Base-by-base conservation (phyloP, 2,113 vertebrate species). In the Heteronetta atricapilla region DNA sequence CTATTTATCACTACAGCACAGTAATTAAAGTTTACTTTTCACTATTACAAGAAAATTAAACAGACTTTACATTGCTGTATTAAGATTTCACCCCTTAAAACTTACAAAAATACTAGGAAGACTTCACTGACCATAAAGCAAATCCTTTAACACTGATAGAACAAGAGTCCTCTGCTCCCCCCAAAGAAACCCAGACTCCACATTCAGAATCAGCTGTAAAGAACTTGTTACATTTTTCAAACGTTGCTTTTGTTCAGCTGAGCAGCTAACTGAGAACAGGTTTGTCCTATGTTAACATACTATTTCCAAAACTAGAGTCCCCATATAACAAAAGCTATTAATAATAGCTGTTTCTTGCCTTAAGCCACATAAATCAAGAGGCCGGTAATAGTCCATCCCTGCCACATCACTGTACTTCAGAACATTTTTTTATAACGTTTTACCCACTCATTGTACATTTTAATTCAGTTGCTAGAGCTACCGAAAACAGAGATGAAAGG, bases 11-110 rank as follows among this genome's bases (percentile, higher is more conserved):
- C 50, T 86, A 82, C 59, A 90, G 59, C 88, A 86, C 63, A 74
- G 56, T 77, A 92, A 68, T 63, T 82, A 94, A 76, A 83, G 59
- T 31, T 17, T 84, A 56, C 46, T 96, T 93, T 79, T 92, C 81
- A 85, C 69, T 80, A 66, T 40, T 90, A 86, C 46, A 68, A 44
- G 56, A 92, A 56, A 81, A 77, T 58, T 40, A 40, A 77, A 79
- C 73, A 81, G 62, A 86, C 11, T 91, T 84, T 67, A 52, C 80
- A 53, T 75, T 40, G 48, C 63, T 18, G 28, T 48, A 9, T 62
- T 46, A 23, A 66, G 87, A 85, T 78, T 87, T 92, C 53, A 33
- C 50, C 48, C 67, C 81, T 70, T 69, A 86, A 20, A 55, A 50
- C 42, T 69, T 93, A 60, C 21, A 86, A 84, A 74, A 88, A 38